Evolutionary conservation across 1,140 invertebrate genomes (phyloP).

Genomic region (Drosophila kepulauana): DNA sequence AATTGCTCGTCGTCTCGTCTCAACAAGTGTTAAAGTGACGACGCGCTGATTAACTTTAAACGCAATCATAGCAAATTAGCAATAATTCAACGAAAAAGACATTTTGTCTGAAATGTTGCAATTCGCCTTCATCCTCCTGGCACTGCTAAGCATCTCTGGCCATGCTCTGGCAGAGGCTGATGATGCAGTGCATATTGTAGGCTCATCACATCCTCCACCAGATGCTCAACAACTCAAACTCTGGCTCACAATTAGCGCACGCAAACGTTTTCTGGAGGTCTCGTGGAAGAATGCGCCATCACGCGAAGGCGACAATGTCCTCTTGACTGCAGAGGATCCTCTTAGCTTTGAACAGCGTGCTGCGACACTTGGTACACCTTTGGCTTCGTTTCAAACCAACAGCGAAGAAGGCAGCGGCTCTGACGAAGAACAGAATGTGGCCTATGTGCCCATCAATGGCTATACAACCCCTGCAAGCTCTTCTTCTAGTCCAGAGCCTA

Average conservation of each 20-base stretch:
- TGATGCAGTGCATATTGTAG: slow-evolving; percentile 7
- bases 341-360: slow-evolving; percentile 59
- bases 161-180: slow-evolving; percentile 22
- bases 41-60: slow-evolving; percentile 60
- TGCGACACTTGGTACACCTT: slow-evolving; percentile 48
- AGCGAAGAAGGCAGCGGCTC: slow-evolving; percentile 59
- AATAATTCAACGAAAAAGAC: slow-evolving; percentile 60
- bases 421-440: slow-evolving; percentile 31
- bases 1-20: slow-evolving; percentile 34
- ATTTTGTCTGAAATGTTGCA: slow-evolving; percentile 38
- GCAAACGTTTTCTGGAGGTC: slow-evolving; percentile 73
- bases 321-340: slow-evolving; percentile 67
- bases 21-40: slow-evolving; percentile 27
- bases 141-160: slow-evolving; percentile 14
- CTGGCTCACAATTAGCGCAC: slow-evolving; percentile 81
- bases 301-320: slow-evolving; percentile 55
- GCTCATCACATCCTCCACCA: not conserved
- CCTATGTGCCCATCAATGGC: slow-evolving; percentile 61
- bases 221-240: slow-evolving; percentile 45
- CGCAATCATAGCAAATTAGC: slow-evolving; percentile 60
- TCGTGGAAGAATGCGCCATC: slow-evolving; percentile 78
- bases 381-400: slow-evolving; percentile 55
- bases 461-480: slow-evolving; percentile 40
- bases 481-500: not conserved
- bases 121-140: slow-evolving; percentile 44